These are phyloP conservation scores for Epizoanthus fatuus DNA, from an alignment of 92 coral and sea anemone species.

Conservation along the genomic window DNA sequence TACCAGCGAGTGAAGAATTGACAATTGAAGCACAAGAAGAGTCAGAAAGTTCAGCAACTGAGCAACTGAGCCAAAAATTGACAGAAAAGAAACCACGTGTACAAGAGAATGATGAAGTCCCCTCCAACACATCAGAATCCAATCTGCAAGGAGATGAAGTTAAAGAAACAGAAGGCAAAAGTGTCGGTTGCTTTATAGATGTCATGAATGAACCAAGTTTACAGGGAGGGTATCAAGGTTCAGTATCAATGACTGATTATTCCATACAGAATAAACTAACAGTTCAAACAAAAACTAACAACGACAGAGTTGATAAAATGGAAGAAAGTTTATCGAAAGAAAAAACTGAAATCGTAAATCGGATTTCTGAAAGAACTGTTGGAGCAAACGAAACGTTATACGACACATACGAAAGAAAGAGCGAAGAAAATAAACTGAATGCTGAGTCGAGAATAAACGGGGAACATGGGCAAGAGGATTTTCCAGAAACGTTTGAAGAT, in stretches of 20 bases:
- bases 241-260: neutral
- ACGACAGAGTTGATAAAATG: neutral
- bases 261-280: neutral
- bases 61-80: neutral
- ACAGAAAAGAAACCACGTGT: constrained; percentile 1
- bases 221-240: neutral
- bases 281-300: neutral
- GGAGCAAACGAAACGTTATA: neutral
- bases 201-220: neutral
- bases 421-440: neutral
- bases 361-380: neutral
- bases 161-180: neutral
- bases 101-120: neutral
- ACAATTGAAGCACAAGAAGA: neutral
- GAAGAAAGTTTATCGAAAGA: neutral
- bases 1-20: neutral
- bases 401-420: neutral
- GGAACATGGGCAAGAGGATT: neutral
- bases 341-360: neutral
- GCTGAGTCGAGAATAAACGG: neutral
- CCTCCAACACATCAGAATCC: neutral
- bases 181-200: neutral
- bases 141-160: neutral
- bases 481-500: neutral
- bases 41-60: neutral